These are phyloP conservation scores for Mormyrus iriodes DNA, from an alignment of 2,113 vertebrate genomes.

Conservation along the genomic window DNA sequence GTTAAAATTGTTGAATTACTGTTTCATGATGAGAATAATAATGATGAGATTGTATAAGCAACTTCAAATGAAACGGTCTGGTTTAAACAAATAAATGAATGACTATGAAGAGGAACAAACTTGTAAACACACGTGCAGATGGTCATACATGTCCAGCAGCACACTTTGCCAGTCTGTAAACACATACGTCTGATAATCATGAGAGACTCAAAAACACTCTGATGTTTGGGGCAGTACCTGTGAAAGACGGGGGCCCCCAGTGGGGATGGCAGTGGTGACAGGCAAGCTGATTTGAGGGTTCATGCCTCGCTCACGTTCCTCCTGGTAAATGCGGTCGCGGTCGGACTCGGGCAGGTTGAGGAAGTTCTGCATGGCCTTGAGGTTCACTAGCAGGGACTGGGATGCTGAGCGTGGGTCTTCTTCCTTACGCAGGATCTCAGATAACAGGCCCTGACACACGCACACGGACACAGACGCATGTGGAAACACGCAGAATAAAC, in stretches of 20 bases:
- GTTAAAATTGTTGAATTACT: too few relatives aligned
- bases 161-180: neutral
- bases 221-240: slow-evolving; percentile 63
- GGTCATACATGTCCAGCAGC: neutral
- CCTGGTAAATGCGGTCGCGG: slow-evolving; percentile 78
- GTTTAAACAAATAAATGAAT: neutral
- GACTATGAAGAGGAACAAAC: neutral
- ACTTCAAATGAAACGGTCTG: neutral
- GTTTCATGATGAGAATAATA: neutral
- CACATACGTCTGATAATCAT: neutral
- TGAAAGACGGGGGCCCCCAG: slow-evolving; percentile 69
- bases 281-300: slow-evolving; percentile 75
- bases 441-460: slow-evolving; percentile 70
- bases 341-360: slow-evolving; percentile 76
- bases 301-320: slow-evolving; percentile 77
- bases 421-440: slow-evolving; percentile 80
- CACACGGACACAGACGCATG: neutral
- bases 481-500: neutral
- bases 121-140: neutral
- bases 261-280: slow-evolving; percentile 67
- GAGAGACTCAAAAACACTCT: neutral
- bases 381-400: slow-evolving; percentile 77
- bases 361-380: slow-evolving; percentile 84
- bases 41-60: neutral
- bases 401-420: slow-evolving; percentile 79